phyloP scores from a whole-genome alignment of 2,888 invertebrate species.

The Sipha maydis region DNA sequence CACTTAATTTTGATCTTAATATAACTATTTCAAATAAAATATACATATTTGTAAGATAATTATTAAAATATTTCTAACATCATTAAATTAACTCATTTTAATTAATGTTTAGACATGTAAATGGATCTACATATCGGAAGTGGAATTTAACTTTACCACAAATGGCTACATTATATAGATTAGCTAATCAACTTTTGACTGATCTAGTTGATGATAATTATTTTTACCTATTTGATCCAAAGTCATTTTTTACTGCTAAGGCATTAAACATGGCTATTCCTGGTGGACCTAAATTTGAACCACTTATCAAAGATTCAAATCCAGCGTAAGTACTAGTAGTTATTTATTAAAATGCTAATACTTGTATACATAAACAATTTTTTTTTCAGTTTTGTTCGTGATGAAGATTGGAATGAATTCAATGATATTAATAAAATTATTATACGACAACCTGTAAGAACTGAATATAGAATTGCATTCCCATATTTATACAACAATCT shows the following conservation, averaged over 20 bases:
- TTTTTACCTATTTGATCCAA: slow-evolving; percentile 98
- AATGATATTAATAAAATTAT: slow-evolving; percentile 99
- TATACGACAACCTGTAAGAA: slow-evolving; percentile 96
- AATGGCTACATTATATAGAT: slow-evolving; percentile 96
- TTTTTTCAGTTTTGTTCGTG: slow-evolving; percentile 71
- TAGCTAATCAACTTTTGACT: slow-evolving; percentile 96
- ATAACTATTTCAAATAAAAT: background rate
- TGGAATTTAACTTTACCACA: slow-evolving; percentile 97
- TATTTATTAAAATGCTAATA: background rate
- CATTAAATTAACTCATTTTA: background rate
- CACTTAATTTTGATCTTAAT: too few species aligned
- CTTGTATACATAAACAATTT: background rate
- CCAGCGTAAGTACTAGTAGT: slow-evolving; percentile 75
- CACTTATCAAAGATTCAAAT: slow-evolving; percentile 96
- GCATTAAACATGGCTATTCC: slow-evolving; percentile 99
- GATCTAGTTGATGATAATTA: slow-evolving; percentile 98
- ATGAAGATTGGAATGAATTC: slow-evolving; percentile 99
- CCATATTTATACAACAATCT: slow-evolving; percentile 99
- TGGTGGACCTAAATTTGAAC: slow-evolving; percentile 99
- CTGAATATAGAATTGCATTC: slow-evolving; percentile 99
- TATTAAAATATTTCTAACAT: too few species aligned
- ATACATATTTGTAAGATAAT: too few species aligned
- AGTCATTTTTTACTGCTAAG: slow-evolving; percentile 99
- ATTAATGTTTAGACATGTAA: slow-evolving; percentile 76
- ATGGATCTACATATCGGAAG: slow-evolving; percentile 95